Conservation (phyloP, 2,113 vertebrate genomes). For the Circaetus gallicus region DNA sequence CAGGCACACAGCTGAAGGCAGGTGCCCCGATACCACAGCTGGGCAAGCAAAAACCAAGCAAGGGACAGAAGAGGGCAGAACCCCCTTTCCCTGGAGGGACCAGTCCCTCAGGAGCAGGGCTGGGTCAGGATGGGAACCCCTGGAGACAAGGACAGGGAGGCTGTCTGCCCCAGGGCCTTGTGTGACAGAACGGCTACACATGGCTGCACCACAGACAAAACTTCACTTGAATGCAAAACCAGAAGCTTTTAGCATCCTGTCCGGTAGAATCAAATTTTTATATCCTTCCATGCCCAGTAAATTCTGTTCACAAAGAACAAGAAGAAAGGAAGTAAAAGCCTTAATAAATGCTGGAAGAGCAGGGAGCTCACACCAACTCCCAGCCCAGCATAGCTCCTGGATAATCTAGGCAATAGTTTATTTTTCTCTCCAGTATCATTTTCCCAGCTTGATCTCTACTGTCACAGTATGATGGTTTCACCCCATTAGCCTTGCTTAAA, state of each 20-base stretch:
- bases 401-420: constrained; percentile 64
- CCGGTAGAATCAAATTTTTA: constrained; percentile 17
- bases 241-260: constrained; percentile 22
- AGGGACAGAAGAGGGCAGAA: background rate
- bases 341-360: constrained; percentile 46
- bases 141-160: background rate
- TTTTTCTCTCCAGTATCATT: constrained; percentile 67
- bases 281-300: constrained; percentile 14
- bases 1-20: background rate
- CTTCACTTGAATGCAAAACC: background rate
- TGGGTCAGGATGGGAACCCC: background rate
- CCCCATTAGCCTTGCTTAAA: constrained; percentile 81
- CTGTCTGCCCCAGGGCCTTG: background rate
- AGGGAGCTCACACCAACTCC: constrained; percentile 7
- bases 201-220: background rate
- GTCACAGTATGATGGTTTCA: constrained; percentile 71
- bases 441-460: constrained; percentile 69
- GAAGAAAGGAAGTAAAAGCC: constrained; percentile 21
- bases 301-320: constrained; percentile 43
- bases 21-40: background rate
- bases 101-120: background rate
- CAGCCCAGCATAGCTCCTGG: constrained; percentile 13
- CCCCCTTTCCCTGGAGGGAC: background rate
- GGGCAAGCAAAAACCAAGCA: background rate
- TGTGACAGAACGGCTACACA: background rate